Conservation (phyloP, 2,888 invertebrate genomes). For the Glyphotaelius pellucidus region DNA sequence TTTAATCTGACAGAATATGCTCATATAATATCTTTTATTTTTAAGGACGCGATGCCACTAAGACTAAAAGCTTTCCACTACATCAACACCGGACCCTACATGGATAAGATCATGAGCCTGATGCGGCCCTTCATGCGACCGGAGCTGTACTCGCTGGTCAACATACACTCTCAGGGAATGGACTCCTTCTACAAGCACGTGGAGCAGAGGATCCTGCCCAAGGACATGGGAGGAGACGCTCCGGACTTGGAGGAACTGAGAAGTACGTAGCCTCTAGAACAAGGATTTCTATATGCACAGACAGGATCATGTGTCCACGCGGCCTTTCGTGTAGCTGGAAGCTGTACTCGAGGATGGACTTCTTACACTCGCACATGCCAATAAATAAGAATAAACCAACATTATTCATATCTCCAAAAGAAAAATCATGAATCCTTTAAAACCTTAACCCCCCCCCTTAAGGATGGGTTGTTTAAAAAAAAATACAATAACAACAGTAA, state of each 20-base stretch:
- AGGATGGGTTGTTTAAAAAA: no score
- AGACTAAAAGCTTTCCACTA: conserved; percentile 84
- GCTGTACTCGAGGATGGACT: no score
- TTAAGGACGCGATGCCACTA: conserved; percentile 83
- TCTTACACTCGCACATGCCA: no score
- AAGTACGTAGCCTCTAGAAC: neutral
- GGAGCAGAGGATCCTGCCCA: conserved; percentile 78
- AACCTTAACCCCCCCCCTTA: no score
- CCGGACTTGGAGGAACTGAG: neutral
- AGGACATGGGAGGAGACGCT: conserved; percentile 79
- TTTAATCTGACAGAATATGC: no score
- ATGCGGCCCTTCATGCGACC: conserved; percentile 87
- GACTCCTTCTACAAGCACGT: conserved; percentile 74
- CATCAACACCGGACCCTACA: conserved; percentile 82
- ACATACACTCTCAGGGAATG: conserved; percentile 75
- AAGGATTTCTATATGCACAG: no score
- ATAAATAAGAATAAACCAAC: no score
- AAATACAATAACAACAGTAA: no score
- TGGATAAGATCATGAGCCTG: conserved; percentile 83
- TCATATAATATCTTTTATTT: conserved; percentile 45
- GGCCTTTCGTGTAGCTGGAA: conserved; percentile 81
- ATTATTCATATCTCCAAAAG: no score
- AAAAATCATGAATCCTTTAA: no score
- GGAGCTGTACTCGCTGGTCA: conserved; percentile 76
- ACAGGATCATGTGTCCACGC: conserved; percentile 80